phyloP scores from a whole-genome alignment of 1,140 invertebrate species.

The Vanessa atalanta region DNA sequence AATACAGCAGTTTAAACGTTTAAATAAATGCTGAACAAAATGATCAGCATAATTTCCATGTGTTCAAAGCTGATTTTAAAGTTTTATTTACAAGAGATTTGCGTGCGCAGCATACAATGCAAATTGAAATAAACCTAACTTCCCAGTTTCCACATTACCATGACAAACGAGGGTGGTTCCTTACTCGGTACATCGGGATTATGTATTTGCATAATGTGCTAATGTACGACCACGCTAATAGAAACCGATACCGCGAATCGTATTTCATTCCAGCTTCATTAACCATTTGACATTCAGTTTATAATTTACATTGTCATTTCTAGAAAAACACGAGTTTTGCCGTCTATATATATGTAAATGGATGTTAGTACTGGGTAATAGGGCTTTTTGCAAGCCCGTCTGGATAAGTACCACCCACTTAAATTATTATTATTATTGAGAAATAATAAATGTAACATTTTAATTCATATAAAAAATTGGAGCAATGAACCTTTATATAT shows the following conservation, averaged over 20 bases:
- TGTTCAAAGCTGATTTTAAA: background rate
- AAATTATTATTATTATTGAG: background rate
- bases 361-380: background rate
- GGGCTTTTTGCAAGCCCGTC: no score
- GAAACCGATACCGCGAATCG: conserved; percentile 40
- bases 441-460: conserved; percentile 37
- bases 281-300: conserved; percentile 7
- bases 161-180: conserved; percentile 54
- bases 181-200: conserved; percentile 32
- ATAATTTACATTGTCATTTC: conserved; percentile 4
- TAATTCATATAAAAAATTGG: conserved; percentile 29
- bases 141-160: conserved; percentile 55
- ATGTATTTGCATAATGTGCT: conserved; percentile 58
- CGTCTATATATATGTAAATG: no score
- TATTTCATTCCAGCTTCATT: conserved; percentile 20
- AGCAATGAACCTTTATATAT: conserved; percentile 20
- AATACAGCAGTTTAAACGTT: background rate
- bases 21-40: background rate
- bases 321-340: no score
- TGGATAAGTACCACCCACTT: no score
- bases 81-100: conserved; percentile 6
- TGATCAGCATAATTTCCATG: background rate
- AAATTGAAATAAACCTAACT: conserved; percentile 44
- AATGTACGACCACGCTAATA: conserved; percentile 51
- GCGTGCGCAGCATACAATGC: conserved; percentile 30